Base-by-base conservation (phyloP, 2,797 vertebrate species). In the Spheniscus humboldti region DNA sequence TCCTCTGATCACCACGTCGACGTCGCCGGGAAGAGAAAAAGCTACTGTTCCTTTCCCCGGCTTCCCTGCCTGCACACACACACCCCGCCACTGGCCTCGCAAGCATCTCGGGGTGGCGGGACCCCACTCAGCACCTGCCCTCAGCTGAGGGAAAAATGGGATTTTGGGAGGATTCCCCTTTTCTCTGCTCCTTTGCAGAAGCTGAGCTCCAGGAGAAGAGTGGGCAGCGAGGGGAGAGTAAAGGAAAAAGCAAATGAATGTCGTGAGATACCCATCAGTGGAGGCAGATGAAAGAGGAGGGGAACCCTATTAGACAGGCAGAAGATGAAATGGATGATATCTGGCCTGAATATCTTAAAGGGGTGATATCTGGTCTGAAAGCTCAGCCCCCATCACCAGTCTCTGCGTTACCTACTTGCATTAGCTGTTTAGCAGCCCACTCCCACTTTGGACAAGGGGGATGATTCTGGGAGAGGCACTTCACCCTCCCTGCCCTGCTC, bases 1-100 rank as follows among this genome's bases (percentile, higher is more conserved):
- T 96, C 96, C 97, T 96, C 92, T 96, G 96, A 96, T 97, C 97
- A 93, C 90, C 86, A 30, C 71, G 77, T 92, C 92, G 76, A 75
- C 50, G 63, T 88, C 63, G 37, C 96, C 3, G 45, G 77, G 89
- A 64, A 90, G 89, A 96, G 94, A 92, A 95, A 87, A 94, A 92
- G 94, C 96, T 93, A 53, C 97, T 92, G 96, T 95, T 95, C 80
- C 71, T 28, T 35, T 52, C 19, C 62, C 50, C 4, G 8, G 53
- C 41, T 86, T 76, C 76, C 80, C 63, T 7, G 71, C 78, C 72
- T 10, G 8, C 92, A 22, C 57, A 45, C 13, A 1, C 67, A 37
- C 55, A 35, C 7, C 79, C 64, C 13, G 11, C 27, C 48, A 8
- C 33, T 1, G 56, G 52, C 52, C 60, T 77, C 17, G 7, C 39